phyloP scores from a whole-genome alignment of 2,113 vertebrate genomes.

The Microcebus tavaratra region DNA sequence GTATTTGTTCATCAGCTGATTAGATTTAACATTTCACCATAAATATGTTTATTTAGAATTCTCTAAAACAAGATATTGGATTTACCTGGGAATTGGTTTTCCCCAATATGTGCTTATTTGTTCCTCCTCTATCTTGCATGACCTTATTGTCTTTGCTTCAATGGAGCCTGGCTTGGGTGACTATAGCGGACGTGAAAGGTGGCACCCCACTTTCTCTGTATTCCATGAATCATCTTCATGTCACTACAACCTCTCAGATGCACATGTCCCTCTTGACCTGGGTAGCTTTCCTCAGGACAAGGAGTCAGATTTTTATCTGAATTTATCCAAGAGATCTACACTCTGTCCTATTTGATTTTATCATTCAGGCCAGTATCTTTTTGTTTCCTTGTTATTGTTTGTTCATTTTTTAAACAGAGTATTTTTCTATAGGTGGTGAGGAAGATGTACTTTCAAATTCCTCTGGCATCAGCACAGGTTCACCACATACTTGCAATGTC shows the following conservation, averaged over 20 bases:
- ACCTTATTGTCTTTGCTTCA: not conserved
- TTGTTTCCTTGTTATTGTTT: not conserved
- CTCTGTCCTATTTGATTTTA: not conserved
- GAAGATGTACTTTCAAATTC: not conserved
- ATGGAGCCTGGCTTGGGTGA: not conserved
- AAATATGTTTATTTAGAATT: not conserved
- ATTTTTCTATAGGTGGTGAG: not conserved
- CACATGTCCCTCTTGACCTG: not conserved
- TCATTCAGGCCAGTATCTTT: not conserved
- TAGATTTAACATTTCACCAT: not conserved
- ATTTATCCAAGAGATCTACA: not conserved
- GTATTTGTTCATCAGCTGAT: not conserved
- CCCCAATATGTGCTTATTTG: not conserved
- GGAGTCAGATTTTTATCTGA: not conserved
- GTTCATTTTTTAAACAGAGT: not conserved
- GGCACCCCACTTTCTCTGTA: accelerated
- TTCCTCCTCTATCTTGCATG: not conserved
- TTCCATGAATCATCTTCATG: not conserved
- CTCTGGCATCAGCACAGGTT: not conserved
- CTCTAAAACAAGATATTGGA: not conserved
- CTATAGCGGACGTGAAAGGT: too few species aligned
- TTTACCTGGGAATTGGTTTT: not conserved
- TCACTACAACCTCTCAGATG: not conserved
- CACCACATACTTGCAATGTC: not conserved
- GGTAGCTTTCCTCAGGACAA: not conserved